A percentile compares a stretch with the other conserved stretches of the same genome.
These are phyloP conservation scores for Petrocephalus sullivani DNA, from an alignment of 2,797 vertebrate genomes.

Conservation along the genomic window DNA sequence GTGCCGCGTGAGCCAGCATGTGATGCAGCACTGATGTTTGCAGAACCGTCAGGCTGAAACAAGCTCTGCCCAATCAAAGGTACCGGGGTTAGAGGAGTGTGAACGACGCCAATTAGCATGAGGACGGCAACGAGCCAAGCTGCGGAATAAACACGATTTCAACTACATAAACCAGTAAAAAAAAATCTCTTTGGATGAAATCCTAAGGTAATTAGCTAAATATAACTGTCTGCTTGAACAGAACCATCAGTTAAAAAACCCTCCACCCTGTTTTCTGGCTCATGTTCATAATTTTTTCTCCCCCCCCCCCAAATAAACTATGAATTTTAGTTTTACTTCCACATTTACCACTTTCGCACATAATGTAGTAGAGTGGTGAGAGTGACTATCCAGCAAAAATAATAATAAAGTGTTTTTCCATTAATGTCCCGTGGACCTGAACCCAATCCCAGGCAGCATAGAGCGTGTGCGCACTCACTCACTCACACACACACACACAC, in stretches of 20 bases:
- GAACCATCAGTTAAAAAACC: not conserved
- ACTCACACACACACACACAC: not conserved
- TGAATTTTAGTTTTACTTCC: not conserved
- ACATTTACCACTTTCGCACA: not conserved
- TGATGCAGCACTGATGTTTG: not conserved
- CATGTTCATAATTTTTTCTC: not conserved
- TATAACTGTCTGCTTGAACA: not conserved
- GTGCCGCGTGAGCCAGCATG: not conserved
- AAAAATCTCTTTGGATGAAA: not conserved
- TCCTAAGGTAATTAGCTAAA: not conserved
- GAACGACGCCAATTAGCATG: not conserved
- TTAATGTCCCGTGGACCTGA: not conserved
- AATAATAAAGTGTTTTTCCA: not conserved
- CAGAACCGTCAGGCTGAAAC: not conserved
- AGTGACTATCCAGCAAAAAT: not conserved
- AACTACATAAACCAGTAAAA: not conserved
- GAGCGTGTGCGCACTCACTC: too few species aligned
- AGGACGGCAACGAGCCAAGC: not conserved
- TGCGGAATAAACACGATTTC: not conserved
- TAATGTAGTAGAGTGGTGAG: not conserved
- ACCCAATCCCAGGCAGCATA: not conserved
- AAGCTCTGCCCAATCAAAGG: not conserved
- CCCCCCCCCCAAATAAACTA: not conserved
- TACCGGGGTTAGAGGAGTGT: not conserved
- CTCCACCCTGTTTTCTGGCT: not conserved